phyloP scores from a whole-genome alignment of 64 coral and sea anemone genomes.

The Pocillopora damicornis region DNA sequence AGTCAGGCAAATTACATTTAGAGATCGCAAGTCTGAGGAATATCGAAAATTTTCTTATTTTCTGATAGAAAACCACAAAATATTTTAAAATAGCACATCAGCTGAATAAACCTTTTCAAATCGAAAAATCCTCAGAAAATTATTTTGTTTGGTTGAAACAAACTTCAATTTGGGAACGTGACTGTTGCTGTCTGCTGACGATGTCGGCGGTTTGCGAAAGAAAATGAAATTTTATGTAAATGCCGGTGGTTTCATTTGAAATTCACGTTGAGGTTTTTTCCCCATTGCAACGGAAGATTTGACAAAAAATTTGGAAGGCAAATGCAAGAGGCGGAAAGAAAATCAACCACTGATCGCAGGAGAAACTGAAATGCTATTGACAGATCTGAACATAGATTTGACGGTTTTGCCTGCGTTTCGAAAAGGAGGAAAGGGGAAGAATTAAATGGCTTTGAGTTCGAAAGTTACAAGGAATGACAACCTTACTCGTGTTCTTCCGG shows the following conservation, averaged over 20 bases:
- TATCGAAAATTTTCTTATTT: not conserved
- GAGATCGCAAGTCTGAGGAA: not conserved
- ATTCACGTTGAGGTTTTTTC: not conserved
- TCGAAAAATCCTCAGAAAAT: not conserved
- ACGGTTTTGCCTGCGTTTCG: not conserved
- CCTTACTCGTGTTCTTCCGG: not conserved
- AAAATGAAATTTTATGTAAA: conserved; percentile 23
- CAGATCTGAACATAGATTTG: not conserved
- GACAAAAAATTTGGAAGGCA: not conserved
- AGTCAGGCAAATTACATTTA: too few species aligned
- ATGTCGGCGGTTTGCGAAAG: not conserved
- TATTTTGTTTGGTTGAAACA: not conserved
- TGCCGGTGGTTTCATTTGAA: not conserved
- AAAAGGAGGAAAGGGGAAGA: conserved; percentile 1
- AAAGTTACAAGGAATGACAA: not conserved
- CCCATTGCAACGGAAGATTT: not conserved
- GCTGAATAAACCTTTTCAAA: not conserved
- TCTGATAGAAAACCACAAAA: not conserved
- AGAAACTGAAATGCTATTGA: not conserved
- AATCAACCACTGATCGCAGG: not conserved
- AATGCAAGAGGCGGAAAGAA: not conserved
- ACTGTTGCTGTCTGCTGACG: not conserved
- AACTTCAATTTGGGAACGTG: conserved; percentile 13
- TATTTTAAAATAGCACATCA: not conserved
- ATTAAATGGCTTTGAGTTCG: conserved; percentile 4